These are phyloP conservation scores for Poliocrania exsul DNA, from an alignment of 2,797 vertebrate species.

Conservation along the genomic window DNA sequence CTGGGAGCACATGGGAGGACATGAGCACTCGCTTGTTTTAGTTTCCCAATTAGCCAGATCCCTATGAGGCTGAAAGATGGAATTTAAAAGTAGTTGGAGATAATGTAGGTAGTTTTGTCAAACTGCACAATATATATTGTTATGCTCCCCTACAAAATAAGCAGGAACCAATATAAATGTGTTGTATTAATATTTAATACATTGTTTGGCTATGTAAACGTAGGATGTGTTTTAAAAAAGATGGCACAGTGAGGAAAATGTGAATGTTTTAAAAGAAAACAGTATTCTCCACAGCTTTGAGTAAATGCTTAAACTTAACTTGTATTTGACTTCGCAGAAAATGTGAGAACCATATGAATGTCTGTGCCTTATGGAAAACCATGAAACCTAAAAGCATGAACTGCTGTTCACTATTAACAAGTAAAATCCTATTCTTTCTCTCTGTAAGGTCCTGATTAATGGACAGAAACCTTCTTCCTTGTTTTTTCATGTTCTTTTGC, in stretches of 20 bases:
- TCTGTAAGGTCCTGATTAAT: constrained; percentile 43
- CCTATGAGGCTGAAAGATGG: not conserved
- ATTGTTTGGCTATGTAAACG: not conserved
- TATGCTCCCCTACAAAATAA: constrained; percentile 12
- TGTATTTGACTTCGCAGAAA: constrained; percentile 26
- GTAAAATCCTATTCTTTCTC: constrained; percentile 32
- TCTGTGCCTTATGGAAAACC: constrained; percentile 23
- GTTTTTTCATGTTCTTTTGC: constrained; percentile 40
- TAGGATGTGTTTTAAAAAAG: not conserved
- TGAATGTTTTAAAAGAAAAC: constrained; percentile 34
- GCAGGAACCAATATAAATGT: constrained; percentile 24
- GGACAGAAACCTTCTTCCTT: not conserved
- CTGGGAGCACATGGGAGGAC: not conserved
- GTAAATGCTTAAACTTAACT: constrained; percentile 32
- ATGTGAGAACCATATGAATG: constrained; percentile 58
- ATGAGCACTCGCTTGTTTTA: not conserved
- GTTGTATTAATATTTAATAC: constrained; percentile 49
- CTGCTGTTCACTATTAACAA: constrained; percentile 40
- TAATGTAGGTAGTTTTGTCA: not conserved
- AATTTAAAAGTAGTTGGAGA: not conserved
- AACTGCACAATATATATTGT: not conserved
- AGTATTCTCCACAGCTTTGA: constrained; percentile 5
- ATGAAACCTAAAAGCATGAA: constrained; percentile 26
- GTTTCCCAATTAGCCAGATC: not conserved
- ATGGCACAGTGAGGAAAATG: not conserved